Evolutionary conservation across 1,140 invertebrate species (phyloP), one percentile per base, ranked within the genome.

Genomic region (Nasonia vitripennis): DNA sequence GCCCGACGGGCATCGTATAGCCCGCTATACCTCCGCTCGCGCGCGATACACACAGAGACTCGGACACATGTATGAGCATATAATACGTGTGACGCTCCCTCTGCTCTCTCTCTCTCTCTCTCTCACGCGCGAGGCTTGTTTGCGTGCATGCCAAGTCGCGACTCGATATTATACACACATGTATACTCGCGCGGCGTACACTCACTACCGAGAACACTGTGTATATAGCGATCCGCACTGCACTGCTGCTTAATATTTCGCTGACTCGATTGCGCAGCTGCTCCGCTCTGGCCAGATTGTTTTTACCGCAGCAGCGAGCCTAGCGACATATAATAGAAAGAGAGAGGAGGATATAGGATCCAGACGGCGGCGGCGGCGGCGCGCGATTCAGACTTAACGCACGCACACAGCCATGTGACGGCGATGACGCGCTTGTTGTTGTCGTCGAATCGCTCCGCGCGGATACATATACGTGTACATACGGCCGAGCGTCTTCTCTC

Each of bases 391-490:
- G 14, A 62, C 55, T 62, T 62, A 20, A 62, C 55, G 55, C 55
- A 62, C 55, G 55, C 55, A 62, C 55, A 62, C 55, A 62, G 55
- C 55, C 55, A 62, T 62, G 55, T 62, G 55, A 62, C 55, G 55
- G 55, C 55, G 55, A 62, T 62, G 55, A 62, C 55, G 55, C 55
- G 55, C 55, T 62, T 62, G 55, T 62, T 62, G 55, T 62, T 14
- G 55, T 62, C 55, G 17, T 62, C 55, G 55, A 62, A 62, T 62
- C 55, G 55, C 55, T 62, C 55, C 17, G 55, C 55, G 55, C 55
- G 55, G 55, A n/a, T 62, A 62, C 55, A 62, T 62, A 62, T 37
- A 37, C 20, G 55, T n/a, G 55, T 51, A 51, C 48, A 51, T 62
- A 62, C 55, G 55, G 6, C 14, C 51, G 11, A 20, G 51, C 12